Percentiles rank a stretch among this genome's conserved stretches.
Evolutionary conservation across 2,797 vertebrate species (phyloP).

Genomic region (Lepus oiostolus): DNA sequence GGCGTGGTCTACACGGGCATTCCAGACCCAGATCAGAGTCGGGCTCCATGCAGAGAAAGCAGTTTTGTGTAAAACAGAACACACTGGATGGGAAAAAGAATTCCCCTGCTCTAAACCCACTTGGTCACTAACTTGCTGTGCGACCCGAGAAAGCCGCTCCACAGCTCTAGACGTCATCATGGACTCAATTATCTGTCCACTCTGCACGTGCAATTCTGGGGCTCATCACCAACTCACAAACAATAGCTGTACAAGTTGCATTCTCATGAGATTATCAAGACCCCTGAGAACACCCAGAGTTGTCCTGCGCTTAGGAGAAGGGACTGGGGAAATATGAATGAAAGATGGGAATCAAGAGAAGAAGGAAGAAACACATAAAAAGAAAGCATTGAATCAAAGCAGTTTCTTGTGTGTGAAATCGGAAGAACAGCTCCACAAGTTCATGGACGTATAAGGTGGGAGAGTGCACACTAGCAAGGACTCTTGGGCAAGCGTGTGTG

Average conservation of each 20-base stretch:
- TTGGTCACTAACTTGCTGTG: background rate
- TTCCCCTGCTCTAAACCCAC: background rate
- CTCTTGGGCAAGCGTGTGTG: conserved; percentile 19
- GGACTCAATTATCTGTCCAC: background rate
- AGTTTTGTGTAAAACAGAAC: background rate
- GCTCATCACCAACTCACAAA: background rate
- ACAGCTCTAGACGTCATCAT: background rate
- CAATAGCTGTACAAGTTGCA: background rate
- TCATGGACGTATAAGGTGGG: background rate
- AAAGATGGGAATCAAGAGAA: background rate
- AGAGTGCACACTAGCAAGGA: background rate
- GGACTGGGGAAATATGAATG: background rate
- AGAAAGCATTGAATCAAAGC: background rate
- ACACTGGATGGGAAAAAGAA: too few relatives aligned
- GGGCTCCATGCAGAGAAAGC: background rate
- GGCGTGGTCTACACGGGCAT: background rate
- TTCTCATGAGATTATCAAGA: background rate
- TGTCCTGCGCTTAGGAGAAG: background rate
- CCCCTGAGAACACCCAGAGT: background rate
- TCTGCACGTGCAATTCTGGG: background rate
- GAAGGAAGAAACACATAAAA: background rate
- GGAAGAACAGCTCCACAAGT: background rate
- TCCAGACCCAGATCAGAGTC: background rate
- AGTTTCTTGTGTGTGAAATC: background rate
- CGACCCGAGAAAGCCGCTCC: background rate